Evolutionary conservation across 2,888 invertebrate species (phyloP), one percentile per base, ranked within the genome.

Genomic region (Microplitis deprimator): DNA sequence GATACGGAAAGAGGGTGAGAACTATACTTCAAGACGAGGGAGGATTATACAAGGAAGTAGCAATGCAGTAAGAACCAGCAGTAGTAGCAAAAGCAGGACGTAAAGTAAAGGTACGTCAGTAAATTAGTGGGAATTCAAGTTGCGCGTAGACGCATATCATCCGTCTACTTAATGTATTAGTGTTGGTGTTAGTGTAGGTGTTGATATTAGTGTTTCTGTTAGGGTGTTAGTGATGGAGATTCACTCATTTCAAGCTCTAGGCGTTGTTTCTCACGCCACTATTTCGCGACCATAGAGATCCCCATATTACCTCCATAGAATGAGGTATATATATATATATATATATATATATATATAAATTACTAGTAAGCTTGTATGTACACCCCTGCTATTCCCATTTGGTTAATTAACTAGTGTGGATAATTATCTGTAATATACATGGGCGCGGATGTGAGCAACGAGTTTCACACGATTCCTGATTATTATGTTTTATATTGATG

Each of bases 251-350:
- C 41, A 59, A 60, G 16, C 29, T 70, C 13, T 70, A 29, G 61
- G 70, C 70, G 70, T 70, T 60, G 61, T 70, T 70, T 70, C 70
- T 60, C 70, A 70, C 70, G 70, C 70, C 60, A 50, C 50, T 50
- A 50, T 50, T 50, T 13, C 50, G 50, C 50, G 50, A 13, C 50
- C 50, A 50, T 13, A 29, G 29, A 29, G 29, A 29, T 29, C 29
- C 29, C 29, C 29, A 29, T 29, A 3, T 4, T 29, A 29, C 29
- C 29, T 29, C 29, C 29, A 29, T 29, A 29, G 29, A 29, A 29
- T 29, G 29, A 29, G 29, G 0, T 29, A 50, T 1, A 50, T 50
- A 50, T 13, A 50, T 50, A 50, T 50, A 17, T 50, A 10, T 50
- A 50, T 50, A 50, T 50, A 20, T 20, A 1, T 20, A 20, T 50